Conservation (phyloP, 2,888 invertebrate genomes). For the Brachyptera putata region DNA sequence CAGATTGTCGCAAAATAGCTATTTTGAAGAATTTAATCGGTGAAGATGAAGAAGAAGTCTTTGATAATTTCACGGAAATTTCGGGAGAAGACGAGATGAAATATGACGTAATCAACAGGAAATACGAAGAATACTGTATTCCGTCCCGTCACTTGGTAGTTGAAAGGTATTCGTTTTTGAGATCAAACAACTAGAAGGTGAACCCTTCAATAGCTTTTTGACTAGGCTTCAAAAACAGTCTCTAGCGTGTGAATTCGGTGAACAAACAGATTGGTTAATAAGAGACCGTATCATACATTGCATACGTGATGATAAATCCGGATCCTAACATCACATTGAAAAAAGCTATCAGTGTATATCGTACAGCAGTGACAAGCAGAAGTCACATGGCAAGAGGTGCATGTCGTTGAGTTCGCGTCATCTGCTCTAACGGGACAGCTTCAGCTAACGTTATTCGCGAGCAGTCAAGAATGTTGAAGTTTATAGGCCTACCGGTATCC, state of each 20-base stretch:
- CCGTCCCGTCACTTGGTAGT: constrained; percentile 3
- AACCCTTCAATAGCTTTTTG: constrained; percentile 4
- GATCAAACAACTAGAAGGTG: background rate
- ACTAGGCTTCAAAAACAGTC: background rate
- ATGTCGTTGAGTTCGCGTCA: too few relatives aligned
- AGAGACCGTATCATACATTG: background rate
- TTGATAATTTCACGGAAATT: background rate
- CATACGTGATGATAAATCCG: too few relatives aligned
- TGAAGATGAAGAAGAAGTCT: constrained; percentile 3
- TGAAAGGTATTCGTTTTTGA: background rate
- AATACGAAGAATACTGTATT: background rate
- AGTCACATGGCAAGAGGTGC: too few relatives aligned
- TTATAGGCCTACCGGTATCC: too few relatives aligned
- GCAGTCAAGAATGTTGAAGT: too few relatives aligned
- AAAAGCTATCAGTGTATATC: too few relatives aligned
- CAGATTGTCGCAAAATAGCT: too few relatives aligned
- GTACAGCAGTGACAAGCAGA: too few relatives aligned
- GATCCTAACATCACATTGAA: too few relatives aligned
- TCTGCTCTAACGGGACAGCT: too few relatives aligned
- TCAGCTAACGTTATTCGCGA: too few relatives aligned
- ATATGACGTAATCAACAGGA: background rate
- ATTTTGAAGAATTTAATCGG: background rate
- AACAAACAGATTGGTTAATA: background rate
- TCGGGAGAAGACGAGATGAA: background rate
- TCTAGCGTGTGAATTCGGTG: background rate